Conservation (phyloP, 1,140 invertebrate genomes). For the Ips typographus region DNA sequence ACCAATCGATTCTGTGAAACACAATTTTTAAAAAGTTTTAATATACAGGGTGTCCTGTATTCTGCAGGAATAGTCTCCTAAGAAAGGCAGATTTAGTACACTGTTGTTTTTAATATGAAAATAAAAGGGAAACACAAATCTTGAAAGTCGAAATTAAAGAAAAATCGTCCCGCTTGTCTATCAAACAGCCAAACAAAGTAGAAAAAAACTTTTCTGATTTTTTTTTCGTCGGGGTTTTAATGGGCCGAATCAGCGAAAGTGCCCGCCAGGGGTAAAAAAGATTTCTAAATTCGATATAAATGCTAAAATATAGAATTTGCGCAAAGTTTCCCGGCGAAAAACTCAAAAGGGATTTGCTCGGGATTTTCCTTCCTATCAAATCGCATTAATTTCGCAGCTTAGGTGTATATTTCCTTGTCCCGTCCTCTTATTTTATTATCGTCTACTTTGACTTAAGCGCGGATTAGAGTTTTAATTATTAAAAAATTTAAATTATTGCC, state of each 20-base stretch:
- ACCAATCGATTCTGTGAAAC: too few relatives aligned
- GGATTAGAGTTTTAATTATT: neutral
- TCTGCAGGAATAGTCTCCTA: too few relatives aligned
- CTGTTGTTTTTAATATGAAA: too few relatives aligned
- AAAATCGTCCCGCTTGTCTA: neutral
- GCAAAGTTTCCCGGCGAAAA: conserved; percentile 9
- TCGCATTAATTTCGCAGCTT: conserved; percentile 21
- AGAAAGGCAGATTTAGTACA: too few relatives aligned
- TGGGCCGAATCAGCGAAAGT: conserved; percentile 17
- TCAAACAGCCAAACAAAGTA: neutral
- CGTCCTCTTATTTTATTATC: conserved; percentile 6
- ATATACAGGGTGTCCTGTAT: too few relatives aligned
- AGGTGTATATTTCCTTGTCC: conserved; percentile 14
- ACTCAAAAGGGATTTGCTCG: conserved; percentile 15
- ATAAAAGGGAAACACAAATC: neutral
- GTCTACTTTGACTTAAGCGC: neutral
- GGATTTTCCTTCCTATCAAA: conserved; percentile 16
- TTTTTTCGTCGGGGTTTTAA: conserved; percentile 3
- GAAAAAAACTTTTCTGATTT: conserved; percentile 5
- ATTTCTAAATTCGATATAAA: conserved; percentile 22
- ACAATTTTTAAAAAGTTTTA: too few relatives aligned
- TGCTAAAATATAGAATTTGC: conserved; percentile 24
- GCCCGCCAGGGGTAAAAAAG: conserved; percentile 15
- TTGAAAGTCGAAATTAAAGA: neutral
- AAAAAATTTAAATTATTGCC: neutral